Evolutionary conservation across 2,888 invertebrate genomes (phyloP).

Genomic region (Euproctis similis): DNA sequence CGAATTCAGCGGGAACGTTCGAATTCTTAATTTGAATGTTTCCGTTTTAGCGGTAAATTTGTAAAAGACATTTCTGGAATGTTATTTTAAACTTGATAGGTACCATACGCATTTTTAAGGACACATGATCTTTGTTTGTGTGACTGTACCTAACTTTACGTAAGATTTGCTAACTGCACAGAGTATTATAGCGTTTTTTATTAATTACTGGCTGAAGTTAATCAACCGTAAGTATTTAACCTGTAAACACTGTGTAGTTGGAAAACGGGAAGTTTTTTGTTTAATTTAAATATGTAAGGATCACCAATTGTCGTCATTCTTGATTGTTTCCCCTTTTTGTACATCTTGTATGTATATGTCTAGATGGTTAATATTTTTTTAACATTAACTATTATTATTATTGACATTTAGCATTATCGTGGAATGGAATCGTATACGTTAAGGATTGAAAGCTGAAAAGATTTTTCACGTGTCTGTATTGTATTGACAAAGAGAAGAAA

Average conservation of each 20-base stretch:
- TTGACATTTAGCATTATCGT: conserved; percentile 60
- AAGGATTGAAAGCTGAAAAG: too few species aligned
- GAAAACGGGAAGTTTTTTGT: conserved; percentile 24
- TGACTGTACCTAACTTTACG: conserved; percentile 47
- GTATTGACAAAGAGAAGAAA: too few species aligned
- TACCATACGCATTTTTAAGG: conserved; percentile 50
- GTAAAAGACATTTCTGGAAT: conserved; percentile 61
- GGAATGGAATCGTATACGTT: conserved; percentile 50
- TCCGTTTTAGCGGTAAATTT: conserved; percentile 24
- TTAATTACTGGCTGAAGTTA: too few species aligned
- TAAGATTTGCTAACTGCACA: conserved; percentile 29
- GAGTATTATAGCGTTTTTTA: conserved; percentile 12
- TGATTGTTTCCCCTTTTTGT: conserved; percentile 55
- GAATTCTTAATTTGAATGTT: conserved; percentile 1
- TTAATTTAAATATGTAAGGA: conserved; percentile 61
- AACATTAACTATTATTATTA: conserved; percentile 62
- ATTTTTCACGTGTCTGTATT: conserved; percentile 40
- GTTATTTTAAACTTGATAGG: too few species aligned
- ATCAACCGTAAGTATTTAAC: too few species aligned
- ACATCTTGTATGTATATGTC: conserved; percentile 60
- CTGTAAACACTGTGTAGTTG: conserved; percentile 20
- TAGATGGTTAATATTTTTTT: conserved; percentile 60
- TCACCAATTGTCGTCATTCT: conserved; percentile 63
- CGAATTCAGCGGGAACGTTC: conserved; percentile 30
- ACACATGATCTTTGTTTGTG: conserved; percentile 57